Base-by-base conservation (phyloP, 2,888 invertebrate species). In the Lomographa bimaculata region DNA sequence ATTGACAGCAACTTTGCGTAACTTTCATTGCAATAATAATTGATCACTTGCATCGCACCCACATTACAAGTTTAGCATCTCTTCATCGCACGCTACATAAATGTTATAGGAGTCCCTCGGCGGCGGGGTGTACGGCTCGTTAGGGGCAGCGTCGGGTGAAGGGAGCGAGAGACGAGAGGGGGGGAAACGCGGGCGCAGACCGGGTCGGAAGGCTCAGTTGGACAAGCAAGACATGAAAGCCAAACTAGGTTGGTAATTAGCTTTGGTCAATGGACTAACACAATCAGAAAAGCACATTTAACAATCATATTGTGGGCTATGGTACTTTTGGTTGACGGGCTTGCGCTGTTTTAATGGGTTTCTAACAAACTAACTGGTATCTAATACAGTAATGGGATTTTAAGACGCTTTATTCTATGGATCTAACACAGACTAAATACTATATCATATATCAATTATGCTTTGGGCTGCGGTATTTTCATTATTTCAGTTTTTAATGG, bases 171-270 rank as follows among this genome's bases (percentile, higher is more conserved):
- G 95, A 57, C 94, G 95, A 74, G 96, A 96, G 90, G 92, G 94
- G 56, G 94, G 95, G 57, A 95, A 95, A 85, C 92, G 97, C 64
- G 97, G 96, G 76, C 94, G 96, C 68, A 95, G 96, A 84, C 96
- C 96, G 50, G 96, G 95, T 68, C 92, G 96, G 76, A 96, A 96
- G 87, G 93, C 95, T 61, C 92, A 93, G 63, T 90, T 93, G 14
- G 96, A 96, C 74, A 97, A 96, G 90, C 93, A 96, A 83, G 97
- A 98, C 85, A 95, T 97, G 91, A 96, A 95, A 91, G 97, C 96
- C 50, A 97, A 97, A 91, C 92, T 98, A 61, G 96, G 96, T 96
- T 84, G 77, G 84, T 55, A 27, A 14, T n/a, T n/a, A n/a, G 4
- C 14, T 14, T 4, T 14, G 14, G n/a, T n/a, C n/a, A 14, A 14